phyloP scores from a whole-genome alignment of 2,797 vertebrate genomes.

The Iguana delicatissima region DNA sequence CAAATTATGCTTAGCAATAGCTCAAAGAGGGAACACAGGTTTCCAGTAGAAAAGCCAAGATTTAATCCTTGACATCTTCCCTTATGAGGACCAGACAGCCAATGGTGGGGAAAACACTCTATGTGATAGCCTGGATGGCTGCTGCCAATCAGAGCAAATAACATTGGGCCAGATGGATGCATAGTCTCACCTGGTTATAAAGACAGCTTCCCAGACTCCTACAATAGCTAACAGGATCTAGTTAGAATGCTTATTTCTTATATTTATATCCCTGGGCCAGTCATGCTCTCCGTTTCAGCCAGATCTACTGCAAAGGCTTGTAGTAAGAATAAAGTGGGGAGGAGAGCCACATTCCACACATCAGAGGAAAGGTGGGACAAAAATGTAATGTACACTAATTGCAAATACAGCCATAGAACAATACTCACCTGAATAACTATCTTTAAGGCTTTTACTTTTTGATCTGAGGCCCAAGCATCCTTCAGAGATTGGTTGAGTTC shows the following conservation, averaged over 20 bases:
- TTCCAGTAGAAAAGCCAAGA: not conserved
- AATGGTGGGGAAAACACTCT: too few species aligned
- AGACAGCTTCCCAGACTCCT: not conserved
- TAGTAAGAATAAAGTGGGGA: not conserved
- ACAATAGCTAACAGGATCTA: not conserved
- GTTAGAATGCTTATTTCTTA: not conserved
- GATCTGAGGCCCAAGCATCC: conserved; percentile 97
- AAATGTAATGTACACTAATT: not conserved
- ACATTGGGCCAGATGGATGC: not conserved
- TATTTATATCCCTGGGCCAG: not conserved
- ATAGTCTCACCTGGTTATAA: not conserved
- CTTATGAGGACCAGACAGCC: not conserved
- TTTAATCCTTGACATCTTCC: not conserved
- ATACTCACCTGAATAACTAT: conserved; percentile 95
- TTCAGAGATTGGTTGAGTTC: conserved; percentile 97
- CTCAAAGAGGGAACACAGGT: not conserved
- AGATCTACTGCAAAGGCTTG: not conserved
- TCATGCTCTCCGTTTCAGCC: not conserved
- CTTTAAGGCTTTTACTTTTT: conserved; percentile 98
- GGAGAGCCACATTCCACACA: not conserved
- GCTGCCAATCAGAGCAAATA: too few species aligned
- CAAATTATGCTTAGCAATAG: not conserved
- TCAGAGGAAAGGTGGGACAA: not conserved
- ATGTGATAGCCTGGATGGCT: too few species aligned
- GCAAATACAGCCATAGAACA: not conserved